These are phyloP conservation scores for Limnothrissa miodon DNA, from an alignment of 2,113 vertebrate genomes.

Conservation along the genomic window DNA sequence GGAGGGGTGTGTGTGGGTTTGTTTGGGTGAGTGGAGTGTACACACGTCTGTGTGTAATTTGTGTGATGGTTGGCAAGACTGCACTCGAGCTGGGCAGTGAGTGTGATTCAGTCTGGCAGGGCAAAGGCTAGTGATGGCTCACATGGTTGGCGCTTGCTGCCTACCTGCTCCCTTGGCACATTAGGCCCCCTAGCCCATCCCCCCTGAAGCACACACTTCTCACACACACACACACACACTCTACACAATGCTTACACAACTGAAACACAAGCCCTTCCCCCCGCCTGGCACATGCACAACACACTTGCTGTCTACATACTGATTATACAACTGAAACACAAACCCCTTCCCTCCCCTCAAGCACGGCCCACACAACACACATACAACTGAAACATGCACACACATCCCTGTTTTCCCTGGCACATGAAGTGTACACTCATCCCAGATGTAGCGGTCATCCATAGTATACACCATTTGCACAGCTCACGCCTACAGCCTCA, in stretches of 20 bases:
- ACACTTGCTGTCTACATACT: not conserved
- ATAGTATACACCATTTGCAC: not conserved
- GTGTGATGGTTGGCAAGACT: not conserved
- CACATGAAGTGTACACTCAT: no score
- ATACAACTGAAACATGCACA: no score
- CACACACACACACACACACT: not conserved
- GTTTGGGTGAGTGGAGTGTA: not conserved
- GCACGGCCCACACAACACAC: no score
- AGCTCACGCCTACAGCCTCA: not conserved
- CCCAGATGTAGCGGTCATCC: no score
- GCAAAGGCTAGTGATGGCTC: slow-evolving; percentile 27
- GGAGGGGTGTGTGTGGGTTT: not conserved
- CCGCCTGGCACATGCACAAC: not conserved
- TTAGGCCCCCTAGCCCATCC: not conserved
- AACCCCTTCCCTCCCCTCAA: not conserved
- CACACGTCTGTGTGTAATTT: not conserved
- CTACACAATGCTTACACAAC: not conserved
- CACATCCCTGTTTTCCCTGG: no score
- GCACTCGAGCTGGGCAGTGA: not conserved
- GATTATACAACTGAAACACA: not conserved
- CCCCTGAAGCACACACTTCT: not conserved
- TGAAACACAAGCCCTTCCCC: not conserved
- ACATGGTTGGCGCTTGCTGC: slow-evolving; percentile 18
- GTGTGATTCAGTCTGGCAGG: slow-evolving; percentile 28
- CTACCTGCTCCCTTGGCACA: not conserved